phyloP scores from a whole-genome alignment of 2,797 vertebrate genomes.

The Clarias pachynema region DNA sequence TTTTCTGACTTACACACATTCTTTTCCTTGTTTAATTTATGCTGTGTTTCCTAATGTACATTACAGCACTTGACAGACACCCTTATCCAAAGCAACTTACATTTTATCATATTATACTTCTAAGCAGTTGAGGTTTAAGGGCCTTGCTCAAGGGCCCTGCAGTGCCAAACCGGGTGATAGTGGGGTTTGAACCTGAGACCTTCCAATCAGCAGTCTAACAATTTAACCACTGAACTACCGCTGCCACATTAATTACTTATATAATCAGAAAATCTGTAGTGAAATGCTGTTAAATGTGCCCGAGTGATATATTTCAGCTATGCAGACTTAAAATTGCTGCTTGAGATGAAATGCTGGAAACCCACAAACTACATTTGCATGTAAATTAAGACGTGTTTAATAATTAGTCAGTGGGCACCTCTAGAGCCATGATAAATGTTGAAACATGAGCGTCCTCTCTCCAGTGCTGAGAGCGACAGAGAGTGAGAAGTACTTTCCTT shows the following conservation, averaged over 20 bases:
- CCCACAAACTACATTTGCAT: not conserved
- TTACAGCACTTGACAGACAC: too few relatives aligned
- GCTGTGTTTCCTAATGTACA: not conserved
- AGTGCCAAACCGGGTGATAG: too few relatives aligned
- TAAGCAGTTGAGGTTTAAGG: too few relatives aligned
- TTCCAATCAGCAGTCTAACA: too few relatives aligned
- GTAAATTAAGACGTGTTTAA: not conserved
- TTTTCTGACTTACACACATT: constrained; percentile 7
- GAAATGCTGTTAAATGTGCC: not conserved
- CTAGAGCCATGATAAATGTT: constrained; percentile 8
- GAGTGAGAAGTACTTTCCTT: constrained; percentile 52
- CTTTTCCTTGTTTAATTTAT: not conserved
- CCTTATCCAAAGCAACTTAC: too few relatives aligned
- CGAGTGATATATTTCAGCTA: not conserved
- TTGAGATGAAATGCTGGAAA: constrained; percentile 7
- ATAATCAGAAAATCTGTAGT: not conserved
- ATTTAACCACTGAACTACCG: too few relatives aligned
- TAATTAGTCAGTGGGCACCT: constrained; percentile 21
- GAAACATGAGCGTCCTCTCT: constrained; percentile 31
- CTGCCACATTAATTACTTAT: not conserved
- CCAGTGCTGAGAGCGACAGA: constrained; percentile 22
- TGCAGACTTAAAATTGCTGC: constrained; percentile 12
- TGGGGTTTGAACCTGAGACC: too few relatives aligned
- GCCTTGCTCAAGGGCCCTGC: too few relatives aligned
- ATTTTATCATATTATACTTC: too few relatives aligned